A percentile compares a stretch with the other conserved stretches of the same genome.
These are phyloP conservation scores for Hippocampus zosterae DNA, from an alignment of 2,113 vertebrate genomes.

Conservation along the genomic window DNA sequence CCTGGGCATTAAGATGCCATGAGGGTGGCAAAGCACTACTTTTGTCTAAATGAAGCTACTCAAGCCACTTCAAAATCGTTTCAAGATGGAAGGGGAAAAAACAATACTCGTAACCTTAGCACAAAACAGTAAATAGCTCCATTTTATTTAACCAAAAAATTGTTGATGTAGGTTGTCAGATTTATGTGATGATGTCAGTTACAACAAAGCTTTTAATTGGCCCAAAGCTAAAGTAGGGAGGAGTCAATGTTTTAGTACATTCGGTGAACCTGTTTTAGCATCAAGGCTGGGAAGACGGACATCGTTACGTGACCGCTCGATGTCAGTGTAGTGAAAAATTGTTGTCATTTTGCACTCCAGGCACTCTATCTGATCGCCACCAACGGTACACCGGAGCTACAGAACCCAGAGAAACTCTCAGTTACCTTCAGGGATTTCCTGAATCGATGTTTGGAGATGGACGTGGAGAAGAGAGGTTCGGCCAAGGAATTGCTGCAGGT, in stretches of 20 bases:
- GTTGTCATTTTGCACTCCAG: slow-evolving; percentile 57
- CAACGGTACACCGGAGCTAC: slow-evolving; percentile 92
- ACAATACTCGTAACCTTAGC: too few species aligned
- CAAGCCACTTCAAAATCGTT: too few species aligned
- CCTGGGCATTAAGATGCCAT: too few species aligned
- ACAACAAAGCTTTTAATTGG: too few species aligned
- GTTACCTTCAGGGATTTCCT: slow-evolving; percentile 89
- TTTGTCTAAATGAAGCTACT: not conserved
- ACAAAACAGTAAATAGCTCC: not conserved
- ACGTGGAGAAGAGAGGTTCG: slow-evolving; percentile 93
- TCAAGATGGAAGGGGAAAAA: too few species aligned
- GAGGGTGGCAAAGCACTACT: too few species aligned
- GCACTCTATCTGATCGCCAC: slow-evolving; percentile 98
- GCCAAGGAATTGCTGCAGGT: slow-evolving; percentile 95
- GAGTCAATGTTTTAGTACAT: too few species aligned
- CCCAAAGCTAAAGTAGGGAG: too few species aligned
- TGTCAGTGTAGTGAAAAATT: not conserved
- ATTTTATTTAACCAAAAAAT: not conserved
- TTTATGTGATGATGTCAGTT: too few species aligned
- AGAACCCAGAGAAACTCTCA: slow-evolving; percentile 93
- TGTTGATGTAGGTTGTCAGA: too few species aligned
- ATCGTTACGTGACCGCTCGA: slow-evolving; percentile 13
- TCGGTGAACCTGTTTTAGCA: too few species aligned
- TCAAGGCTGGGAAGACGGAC: too few species aligned
- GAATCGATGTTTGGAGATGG: slow-evolving; percentile 94